A percentile compares a stretch with the other conserved stretches of the same genome.
Conservation (phyloP, 1,140 invertebrate species). For the Brachionus angularis region DNA sequence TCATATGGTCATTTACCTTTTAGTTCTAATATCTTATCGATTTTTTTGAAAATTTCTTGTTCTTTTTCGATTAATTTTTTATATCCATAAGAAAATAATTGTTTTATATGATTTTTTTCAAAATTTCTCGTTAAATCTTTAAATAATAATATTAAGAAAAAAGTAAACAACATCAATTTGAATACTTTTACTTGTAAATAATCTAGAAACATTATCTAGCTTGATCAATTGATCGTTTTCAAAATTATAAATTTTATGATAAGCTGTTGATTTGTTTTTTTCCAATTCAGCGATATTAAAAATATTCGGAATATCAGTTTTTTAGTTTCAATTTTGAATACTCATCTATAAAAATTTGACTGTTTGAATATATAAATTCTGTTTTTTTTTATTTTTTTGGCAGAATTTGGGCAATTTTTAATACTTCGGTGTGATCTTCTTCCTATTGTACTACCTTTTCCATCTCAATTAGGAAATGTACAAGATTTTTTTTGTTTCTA, state of each 20-base stretch:
- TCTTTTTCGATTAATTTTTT: background rate
- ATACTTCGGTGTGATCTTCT: background rate
- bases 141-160: too few relatives aligned
- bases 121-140: too few relatives aligned
- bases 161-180: too few relatives aligned
- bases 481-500: background rate
- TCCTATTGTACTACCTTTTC: background rate
- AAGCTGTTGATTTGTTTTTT: too few relatives aligned
- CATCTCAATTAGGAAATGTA: background rate
- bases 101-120: background rate
- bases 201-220: too few relatives aligned
- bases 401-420: background rate
- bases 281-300: too few relatives aligned
- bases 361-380: background rate
- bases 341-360: background rate
- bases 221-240: too few relatives aligned
- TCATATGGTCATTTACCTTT: background rate
- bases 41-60: background rate
- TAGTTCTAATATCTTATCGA: background rate
- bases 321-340: too few relatives aligned
- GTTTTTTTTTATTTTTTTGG: background rate
- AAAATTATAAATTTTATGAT: too few relatives aligned
- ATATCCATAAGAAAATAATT: background rate
- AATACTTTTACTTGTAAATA: too few relatives aligned
- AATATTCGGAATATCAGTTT: too few relatives aligned